Conservation (phyloP, 2,113 vertebrate species). For the Prinia subflava region DNA sequence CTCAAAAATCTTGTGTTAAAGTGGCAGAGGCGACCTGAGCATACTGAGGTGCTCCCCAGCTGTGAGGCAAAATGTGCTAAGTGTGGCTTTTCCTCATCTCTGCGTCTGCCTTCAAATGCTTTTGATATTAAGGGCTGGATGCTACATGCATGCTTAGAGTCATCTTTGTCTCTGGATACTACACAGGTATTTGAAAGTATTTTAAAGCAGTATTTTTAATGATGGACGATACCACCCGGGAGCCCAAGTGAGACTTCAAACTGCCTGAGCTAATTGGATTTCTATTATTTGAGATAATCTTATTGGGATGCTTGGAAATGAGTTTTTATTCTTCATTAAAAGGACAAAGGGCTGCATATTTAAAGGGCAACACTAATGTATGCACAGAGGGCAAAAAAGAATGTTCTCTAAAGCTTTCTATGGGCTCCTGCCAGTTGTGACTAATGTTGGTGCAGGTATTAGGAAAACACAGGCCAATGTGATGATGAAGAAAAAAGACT, state of each 20-base stretch:
- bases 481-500: conserved; percentile 35
- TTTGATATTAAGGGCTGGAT: not conserved
- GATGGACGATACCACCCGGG: conserved; percentile 2
- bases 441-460: conserved; percentile 37
- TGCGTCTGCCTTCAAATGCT: not conserved
- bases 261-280: conserved; percentile 57
- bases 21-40: not conserved
- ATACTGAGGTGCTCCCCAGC: not conserved
- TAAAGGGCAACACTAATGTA: conserved; percentile 60
- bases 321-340: conserved; percentile 63
- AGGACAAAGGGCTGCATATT: conserved; percentile 44
- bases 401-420: conserved; percentile 29
- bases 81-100: not conserved
- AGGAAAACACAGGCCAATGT: conserved; percentile 20
- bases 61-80: not conserved
- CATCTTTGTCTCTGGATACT: not conserved
- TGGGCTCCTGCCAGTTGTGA: conserved; percentile 30
- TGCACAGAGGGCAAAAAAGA: conserved; percentile 62
- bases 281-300: conserved; percentile 68
- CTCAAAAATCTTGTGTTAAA: not conserved
- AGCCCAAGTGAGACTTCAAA: conserved; percentile 59
- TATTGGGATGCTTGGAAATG: conserved; percentile 59
- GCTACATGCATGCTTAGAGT: not conserved
- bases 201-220: conserved; percentile 24
- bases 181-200: not conserved